Percentiles rank a stretch among this genome's conserved stretches.
Conservation (phyloP, 1,140 invertebrate species). For the Drosophila sucinea region DNA sequence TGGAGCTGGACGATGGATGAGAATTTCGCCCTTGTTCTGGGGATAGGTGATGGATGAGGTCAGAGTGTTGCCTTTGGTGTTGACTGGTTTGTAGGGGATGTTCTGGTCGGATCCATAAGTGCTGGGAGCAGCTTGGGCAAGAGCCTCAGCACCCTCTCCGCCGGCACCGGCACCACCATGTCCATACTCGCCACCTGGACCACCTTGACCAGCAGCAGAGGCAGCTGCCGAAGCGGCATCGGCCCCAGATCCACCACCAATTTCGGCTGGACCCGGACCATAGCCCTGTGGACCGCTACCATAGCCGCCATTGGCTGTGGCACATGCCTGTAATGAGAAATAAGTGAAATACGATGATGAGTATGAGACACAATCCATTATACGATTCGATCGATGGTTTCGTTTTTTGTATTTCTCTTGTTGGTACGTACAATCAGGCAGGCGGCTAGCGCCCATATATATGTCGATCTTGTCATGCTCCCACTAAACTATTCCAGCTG, state of each 20-base stretch:
- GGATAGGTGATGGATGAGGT: conserved; percentile 79
- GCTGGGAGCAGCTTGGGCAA: conserved; percentile 61
- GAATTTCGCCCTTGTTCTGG: conserved; percentile 80
- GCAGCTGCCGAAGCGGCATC: conserved; percentile 49
- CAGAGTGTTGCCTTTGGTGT: conserved; percentile 76
- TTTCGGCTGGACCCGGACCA: conserved; percentile 39
- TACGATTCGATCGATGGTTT: background rate
- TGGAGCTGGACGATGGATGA: conserved; percentile 79
- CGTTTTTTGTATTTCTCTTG: background rate
- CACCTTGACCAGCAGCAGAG: conserved; percentile 52
- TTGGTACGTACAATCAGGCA: conserved; percentile 78
- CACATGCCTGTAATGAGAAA: conserved; percentile 59
- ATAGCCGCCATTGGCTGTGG: conserved; percentile 58
- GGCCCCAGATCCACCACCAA: conserved; percentile 32
- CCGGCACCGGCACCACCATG: conserved; percentile 37
- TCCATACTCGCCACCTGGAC: conserved; percentile 46
- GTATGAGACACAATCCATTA: conserved; percentile 9
- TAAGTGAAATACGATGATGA: conserved; percentile 8
- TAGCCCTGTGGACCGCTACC: conserved; percentile 44
- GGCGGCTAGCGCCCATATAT: conserved; percentile 71
- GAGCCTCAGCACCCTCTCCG: conserved; percentile 52
- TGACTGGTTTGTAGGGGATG: conserved; percentile 71
- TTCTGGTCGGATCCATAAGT: conserved; percentile 73
- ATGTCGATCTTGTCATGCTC: conserved; percentile 75
- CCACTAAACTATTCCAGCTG: conserved; percentile 59